Evolutionary conservation across 2,797 vertebrate genomes (phyloP).

Genomic region (Carcharodon carcharias): DNA sequence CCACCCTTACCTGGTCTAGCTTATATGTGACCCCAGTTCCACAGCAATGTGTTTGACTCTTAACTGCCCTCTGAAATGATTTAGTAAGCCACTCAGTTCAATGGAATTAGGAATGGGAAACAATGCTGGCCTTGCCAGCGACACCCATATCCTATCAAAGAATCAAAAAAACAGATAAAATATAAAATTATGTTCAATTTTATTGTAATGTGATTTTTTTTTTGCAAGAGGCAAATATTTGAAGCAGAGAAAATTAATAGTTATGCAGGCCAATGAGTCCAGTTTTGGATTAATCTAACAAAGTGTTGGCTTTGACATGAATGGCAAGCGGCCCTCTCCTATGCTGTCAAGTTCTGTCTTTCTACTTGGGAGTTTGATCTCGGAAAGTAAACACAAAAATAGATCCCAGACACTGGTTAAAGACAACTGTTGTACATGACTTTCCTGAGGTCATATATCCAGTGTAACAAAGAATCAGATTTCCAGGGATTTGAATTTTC

Average conservation of each 20-base stretch:
- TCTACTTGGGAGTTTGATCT: neutral
- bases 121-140: neutral
- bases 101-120: neutral
- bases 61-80: neutral
- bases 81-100: neutral
- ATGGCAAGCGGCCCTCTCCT: neutral
- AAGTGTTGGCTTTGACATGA: neutral
- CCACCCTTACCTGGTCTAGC: neutral
- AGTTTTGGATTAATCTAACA: neutral
- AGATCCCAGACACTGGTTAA: neutral
- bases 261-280: neutral
- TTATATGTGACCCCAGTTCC: neutral
- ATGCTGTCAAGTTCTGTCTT: neutral
- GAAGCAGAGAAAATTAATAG: neutral
- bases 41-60: neutral
- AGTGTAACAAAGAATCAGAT: neutral
- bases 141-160: neutral
- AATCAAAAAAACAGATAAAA: neutral
- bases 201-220: neutral
- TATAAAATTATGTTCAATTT: neutral
- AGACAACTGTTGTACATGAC: neutral
- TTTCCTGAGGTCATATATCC: neutral
- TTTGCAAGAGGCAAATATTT: neutral
- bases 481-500: constrained; percentile 1
- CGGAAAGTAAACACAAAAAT: neutral